A percentile compares a stretch with the other conserved stretches of the same genome.
phyloP scores from a whole-genome alignment of 2,888 invertebrate genomes.

The Ferdinandea cuprea region DNA sequence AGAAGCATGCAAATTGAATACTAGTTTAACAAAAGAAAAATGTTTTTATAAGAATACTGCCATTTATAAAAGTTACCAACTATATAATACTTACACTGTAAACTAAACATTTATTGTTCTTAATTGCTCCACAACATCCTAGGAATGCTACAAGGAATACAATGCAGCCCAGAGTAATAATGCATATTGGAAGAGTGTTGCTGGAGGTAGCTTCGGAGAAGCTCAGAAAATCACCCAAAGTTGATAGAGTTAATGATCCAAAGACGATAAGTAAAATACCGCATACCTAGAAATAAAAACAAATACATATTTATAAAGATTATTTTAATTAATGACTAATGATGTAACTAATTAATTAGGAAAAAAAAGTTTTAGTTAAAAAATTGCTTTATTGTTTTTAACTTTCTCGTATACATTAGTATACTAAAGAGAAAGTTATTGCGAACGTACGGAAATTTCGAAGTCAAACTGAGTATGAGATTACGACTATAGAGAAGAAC shows the following conservation, averaged over 20 bases:
- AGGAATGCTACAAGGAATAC: constrained; percentile 93
- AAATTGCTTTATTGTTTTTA: too few relatives aligned
- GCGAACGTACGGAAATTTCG: too few relatives aligned
- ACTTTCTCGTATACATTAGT: too few relatives aligned
- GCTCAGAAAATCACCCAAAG: constrained; percentile 84
- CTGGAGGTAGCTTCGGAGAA: constrained; percentile 83
- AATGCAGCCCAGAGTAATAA: constrained; percentile 88
- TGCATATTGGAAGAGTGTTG: constrained; percentile 86
- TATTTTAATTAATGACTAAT: too few relatives aligned
- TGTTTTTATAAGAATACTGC: too few relatives aligned
- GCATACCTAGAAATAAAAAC: constrained; percentile 87
- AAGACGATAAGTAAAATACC: constrained; percentile 88
- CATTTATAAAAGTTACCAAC: neutral
- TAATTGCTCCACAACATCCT: constrained; percentile 94
- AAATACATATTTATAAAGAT: too few relatives aligned
- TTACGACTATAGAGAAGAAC: too few relatives aligned
- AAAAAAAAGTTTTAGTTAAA: too few relatives aligned
- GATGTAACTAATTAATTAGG: too few relatives aligned
- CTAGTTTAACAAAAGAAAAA: constrained; percentile 82
- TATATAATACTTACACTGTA: constrained; percentile 88
- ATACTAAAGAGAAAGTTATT: too few relatives aligned
- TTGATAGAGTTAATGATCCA: constrained; percentile 87
- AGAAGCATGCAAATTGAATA: constrained; percentile 89
- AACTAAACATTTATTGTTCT: constrained; percentile 94
- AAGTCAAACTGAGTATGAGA: too few relatives aligned